These are phyloP conservation scores for Copsychus sechellarum DNA, from an alignment of 2,113 vertebrate genomes.

Conservation along the genomic window DNA sequence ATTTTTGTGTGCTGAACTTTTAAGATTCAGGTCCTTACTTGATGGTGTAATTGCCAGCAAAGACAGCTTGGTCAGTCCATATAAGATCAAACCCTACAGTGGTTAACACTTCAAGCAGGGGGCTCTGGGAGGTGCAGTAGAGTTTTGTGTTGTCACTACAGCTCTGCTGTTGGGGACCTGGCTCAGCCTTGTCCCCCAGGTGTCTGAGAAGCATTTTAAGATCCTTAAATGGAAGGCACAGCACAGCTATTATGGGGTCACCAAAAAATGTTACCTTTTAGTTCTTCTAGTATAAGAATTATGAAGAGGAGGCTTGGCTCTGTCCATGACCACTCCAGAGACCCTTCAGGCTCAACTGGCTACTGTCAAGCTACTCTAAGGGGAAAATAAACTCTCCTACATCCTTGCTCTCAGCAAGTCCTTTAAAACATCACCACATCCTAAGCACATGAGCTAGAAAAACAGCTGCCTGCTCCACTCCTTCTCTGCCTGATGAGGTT, in stretches of 20 bases:
- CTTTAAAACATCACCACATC: constrained; percentile 30
- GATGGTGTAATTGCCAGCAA: not conserved
- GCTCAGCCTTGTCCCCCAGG: rapidly evolving
- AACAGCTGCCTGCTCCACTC: constrained; percentile 67
- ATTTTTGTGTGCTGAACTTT: not conserved
- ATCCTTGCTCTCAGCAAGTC: constrained; percentile 45
- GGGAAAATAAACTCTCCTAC: not conserved
- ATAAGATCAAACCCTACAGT: rapidly evolving
- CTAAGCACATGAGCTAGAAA: constrained; percentile 40
- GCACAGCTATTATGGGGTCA: not conserved
- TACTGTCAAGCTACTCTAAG: not conserved
- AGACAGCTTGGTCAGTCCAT: not conserved
- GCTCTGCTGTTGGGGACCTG: not conserved
- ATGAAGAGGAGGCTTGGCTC: not conserved
- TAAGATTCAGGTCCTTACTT: not conserved
- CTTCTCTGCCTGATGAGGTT: constrained; percentile 74
- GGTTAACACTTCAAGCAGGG: not conserved
- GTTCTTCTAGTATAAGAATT: not conserved
- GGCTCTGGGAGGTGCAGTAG: not conserved
- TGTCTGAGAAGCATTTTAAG: not conserved
- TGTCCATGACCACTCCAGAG: not conserved
- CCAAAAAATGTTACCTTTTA: not conserved
- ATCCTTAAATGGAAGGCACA: not conserved
- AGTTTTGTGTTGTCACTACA: not conserved
- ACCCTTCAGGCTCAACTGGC: not conserved